phyloP scores from a whole-genome alignment of 2,888 invertebrate genomes.

The Hirudinaria manillensis region DNA sequence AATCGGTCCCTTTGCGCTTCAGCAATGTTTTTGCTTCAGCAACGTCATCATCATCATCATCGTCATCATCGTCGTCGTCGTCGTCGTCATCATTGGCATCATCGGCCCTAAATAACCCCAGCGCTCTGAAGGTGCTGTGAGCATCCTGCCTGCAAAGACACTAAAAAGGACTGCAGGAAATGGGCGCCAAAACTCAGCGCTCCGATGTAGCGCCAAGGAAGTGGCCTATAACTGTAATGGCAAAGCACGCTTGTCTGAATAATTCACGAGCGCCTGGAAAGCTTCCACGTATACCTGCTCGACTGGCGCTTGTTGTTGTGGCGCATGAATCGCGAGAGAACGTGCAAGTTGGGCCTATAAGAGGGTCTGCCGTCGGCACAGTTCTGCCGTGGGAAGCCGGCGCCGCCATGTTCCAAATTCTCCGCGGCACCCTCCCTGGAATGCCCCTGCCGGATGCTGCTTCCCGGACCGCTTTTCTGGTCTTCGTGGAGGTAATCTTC shows the following conservation, averaged over 20 bases:
- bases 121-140: no score
- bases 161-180: no score
- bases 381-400: not conserved
- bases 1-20: no score
- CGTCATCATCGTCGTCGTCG: conserved; percentile 20
- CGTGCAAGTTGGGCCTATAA: not conserved
- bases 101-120: not conserved
- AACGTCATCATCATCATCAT: conserved; percentile 14
- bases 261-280: no score
- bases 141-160: no score
- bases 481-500: not conserved
- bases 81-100: not conserved
- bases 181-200: no score
- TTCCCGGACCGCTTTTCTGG: not conserved
- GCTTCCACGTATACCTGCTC: not conserved
- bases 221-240: no score
- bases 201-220: no score
- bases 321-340: not conserved
- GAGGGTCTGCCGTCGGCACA: not conserved
- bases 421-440: not conserved
- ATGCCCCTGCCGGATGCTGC: not conserved
- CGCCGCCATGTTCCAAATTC: not conserved
- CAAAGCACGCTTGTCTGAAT: no score
- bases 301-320: not conserved
- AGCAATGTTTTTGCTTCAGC: not conserved